Evolutionary conservation across 1,140 invertebrate genomes (phyloP), one percentile per base, ranked within the genome.

Genomic region (Heterodera carotae): DNA sequence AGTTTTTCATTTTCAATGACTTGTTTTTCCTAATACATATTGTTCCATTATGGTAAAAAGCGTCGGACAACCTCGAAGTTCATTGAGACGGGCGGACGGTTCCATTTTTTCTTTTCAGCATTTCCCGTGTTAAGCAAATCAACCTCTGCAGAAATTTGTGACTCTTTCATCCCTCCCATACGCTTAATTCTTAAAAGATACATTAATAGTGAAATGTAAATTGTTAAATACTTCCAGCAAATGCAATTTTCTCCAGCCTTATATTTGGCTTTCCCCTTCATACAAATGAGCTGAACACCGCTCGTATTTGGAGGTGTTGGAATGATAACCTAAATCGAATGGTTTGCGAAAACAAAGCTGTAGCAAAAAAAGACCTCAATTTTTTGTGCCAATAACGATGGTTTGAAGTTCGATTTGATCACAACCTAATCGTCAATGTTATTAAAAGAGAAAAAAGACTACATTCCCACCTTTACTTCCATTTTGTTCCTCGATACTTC

Each of bases 81-180:
- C 97, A 99, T 99, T 0, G 97, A 99, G 84, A 99, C 99, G n/a
- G 97, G 97, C 48, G 97, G 97, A 72, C 97, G 91, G 8, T 97
- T 99, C 97, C 97, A 99, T 89, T 99, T 99, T 89, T 99, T 99
- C 89, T 99, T 99, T 73, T 90, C 90, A 70, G 85, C 89, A 1
- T 94, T 95, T 86, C 97, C 95, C 5, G 97, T 99, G 89, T 97
- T 95, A 39, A 99, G 90, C n/a, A 99, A 90, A 89, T 99, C 97
- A 76, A 99, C 99, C 90, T 99, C 97, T 0, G 97, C 97, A 29
- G 96, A 99, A 18, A 99, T 90, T 88, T 99, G 97, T 0, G 96
- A 98, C 88, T 99, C 97, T 88, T 99, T 99, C 96, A 99, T 98
- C 18, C 97, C 97, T 6, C 95, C 96, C 96, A 99, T 99, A 66